A percentile compares a stretch with the other conserved stretches of the same genome.
Conservation (phyloP, 2,888 invertebrate genomes). For the Calliphora vomitoria region DNA sequence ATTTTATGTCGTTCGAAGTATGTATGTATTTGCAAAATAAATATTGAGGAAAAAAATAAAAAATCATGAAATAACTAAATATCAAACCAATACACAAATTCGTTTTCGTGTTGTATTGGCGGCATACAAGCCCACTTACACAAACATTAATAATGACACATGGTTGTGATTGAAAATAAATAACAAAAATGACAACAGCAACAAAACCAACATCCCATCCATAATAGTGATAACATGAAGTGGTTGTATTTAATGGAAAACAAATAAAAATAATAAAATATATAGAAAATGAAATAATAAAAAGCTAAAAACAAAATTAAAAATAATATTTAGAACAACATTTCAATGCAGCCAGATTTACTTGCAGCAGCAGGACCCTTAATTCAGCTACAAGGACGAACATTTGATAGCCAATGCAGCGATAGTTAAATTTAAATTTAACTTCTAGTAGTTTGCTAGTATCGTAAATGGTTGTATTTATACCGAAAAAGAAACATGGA, state of each 20-base stretch:
- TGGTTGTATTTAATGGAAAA: slow-evolving; percentile 52
- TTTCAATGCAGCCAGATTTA: not conserved
- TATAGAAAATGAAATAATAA: slow-evolving; percentile 12
- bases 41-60: slow-evolving; percentile 10
- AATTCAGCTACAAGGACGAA: no score
- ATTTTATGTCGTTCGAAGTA: not conserved
- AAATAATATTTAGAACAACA: slow-evolving; percentile 9
- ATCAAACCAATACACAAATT: slow-evolving; percentile 19
- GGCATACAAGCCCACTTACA: not conserved
- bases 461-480: no score
- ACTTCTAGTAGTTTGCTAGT: no score
- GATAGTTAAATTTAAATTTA: no score
- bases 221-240: slow-evolving; percentile 47
- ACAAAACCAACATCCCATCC: not conserved
- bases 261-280: slow-evolving; percentile 54
- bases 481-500: no score
- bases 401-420: no score
- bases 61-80: slow-evolving; percentile 34
- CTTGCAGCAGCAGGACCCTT: no score
- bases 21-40: slow-evolving; percentile 14
- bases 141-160: slow-evolving; percentile 10
- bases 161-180: slow-evolving; percentile 45
- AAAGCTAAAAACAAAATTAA: slow-evolving; percentile 9
- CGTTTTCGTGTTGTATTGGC: no score
- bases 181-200: slow-evolving; percentile 30